These are phyloP conservation scores for Phlogophora meticulosa DNA, from an alignment of 2,888 invertebrate species.

Conservation along the genomic window DNA sequence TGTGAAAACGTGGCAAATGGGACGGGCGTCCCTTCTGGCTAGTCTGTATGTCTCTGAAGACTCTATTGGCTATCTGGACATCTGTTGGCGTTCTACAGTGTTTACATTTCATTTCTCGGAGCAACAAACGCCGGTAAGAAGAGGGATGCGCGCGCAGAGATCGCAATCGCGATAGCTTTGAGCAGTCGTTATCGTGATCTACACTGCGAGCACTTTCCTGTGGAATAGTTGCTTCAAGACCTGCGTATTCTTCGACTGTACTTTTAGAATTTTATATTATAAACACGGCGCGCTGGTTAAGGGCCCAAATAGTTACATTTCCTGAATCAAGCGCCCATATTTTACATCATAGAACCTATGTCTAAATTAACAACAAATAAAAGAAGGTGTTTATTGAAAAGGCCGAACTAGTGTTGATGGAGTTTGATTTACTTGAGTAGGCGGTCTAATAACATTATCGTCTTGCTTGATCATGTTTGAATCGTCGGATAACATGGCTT, in stretches of 20 bases:
- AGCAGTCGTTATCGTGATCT: constrained; percentile 82
- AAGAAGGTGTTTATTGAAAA: neutral
- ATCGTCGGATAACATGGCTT: constrained; percentile 51
- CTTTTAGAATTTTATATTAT: constrained; percentile 62
- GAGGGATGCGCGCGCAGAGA: constrained; percentile 85
- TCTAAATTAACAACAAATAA: neutral
- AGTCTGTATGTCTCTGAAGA: constrained; percentile 71
- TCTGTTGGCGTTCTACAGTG: constrained; percentile 87
- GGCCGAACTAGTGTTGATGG: constrained; percentile 15
- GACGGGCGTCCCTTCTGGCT: constrained; percentile 71
- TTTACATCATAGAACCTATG: neutral
- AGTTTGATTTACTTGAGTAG: constrained; percentile 36
- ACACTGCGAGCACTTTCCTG: constrained; percentile 74
- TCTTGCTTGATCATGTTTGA: constrained; percentile 26
- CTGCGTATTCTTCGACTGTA: constrained; percentile 71
- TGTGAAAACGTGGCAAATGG: constrained; percentile 16
- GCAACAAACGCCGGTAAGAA: constrained; percentile 83
- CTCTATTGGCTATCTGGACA: constrained; percentile 90
- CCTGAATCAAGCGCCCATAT: neutral
- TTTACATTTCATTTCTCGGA: constrained; percentile 90
- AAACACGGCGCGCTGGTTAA: constrained; percentile 22
- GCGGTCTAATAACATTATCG: constrained; percentile 39
- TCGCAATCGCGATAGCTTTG: constrained; percentile 88
- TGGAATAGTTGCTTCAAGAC: constrained; percentile 68
- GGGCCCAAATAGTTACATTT: constrained; percentile 1